phyloP scores from a whole-genome alignment of 1,140 invertebrate genomes.

The Diabrotica undecimpunctata region DNA sequence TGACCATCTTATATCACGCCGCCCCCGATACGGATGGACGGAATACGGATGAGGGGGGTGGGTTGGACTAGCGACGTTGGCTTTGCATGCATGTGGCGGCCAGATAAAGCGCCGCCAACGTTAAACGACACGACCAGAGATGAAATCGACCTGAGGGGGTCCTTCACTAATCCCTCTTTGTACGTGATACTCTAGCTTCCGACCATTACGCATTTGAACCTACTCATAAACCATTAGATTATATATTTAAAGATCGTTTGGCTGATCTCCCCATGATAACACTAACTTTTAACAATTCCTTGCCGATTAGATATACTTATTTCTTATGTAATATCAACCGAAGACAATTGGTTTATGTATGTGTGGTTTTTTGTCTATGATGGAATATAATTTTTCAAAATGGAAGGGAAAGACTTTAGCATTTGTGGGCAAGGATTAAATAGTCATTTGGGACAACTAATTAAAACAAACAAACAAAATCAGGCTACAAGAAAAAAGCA shows the following conservation, averaged over 20 bases:
- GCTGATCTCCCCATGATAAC: too few relatives aligned
- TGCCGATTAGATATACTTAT: too few relatives aligned
- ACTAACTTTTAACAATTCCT: too few relatives aligned
- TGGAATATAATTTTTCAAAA: too few relatives aligned
- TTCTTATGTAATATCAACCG: too few relatives aligned
- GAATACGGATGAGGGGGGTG: conserved; percentile 32
- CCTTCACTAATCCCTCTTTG: conserved; percentile 4
- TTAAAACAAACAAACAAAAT: too few relatives aligned
- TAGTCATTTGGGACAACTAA: too few relatives aligned
- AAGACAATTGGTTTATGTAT: too few relatives aligned
- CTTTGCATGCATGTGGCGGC: conserved; percentile 37
- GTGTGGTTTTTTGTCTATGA: too few relatives aligned
- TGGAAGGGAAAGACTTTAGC: too few relatives aligned
- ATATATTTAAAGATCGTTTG: not conserved
- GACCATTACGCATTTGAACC: not conserved
- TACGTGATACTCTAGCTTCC: not conserved
- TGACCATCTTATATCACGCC: conserved; percentile 40
- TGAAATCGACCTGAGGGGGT: conserved; percentile 29
- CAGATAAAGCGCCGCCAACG: conserved; percentile 35
- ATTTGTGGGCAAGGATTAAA: too few relatives aligned
- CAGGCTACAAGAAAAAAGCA: too few relatives aligned
- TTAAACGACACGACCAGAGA: conserved; percentile 32
- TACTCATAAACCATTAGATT: not conserved
- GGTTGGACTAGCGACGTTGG: conserved; percentile 18
- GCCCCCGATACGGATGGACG: conserved; percentile 26